Conservation (phyloP, 2,113 vertebrate genomes). For the Caloenas nicobarica region DNA sequence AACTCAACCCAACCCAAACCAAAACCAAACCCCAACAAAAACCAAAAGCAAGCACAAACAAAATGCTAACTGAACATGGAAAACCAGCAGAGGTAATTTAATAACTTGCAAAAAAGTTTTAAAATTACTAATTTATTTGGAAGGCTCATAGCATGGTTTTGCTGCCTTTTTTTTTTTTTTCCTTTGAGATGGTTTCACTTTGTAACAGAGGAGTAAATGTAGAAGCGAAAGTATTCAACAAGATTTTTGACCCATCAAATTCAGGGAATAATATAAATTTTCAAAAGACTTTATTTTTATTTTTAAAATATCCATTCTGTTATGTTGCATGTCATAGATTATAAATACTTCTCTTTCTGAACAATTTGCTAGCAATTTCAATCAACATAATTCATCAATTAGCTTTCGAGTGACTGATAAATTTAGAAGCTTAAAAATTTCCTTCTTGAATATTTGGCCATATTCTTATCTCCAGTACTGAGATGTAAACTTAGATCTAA, state of each 20-base stretch:
- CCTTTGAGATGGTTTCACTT: not conserved
- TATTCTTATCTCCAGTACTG: not conserved
- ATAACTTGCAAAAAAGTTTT: not conserved
- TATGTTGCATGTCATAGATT: not conserved
- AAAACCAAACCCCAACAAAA: not conserved
- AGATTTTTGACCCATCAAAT: not conserved
- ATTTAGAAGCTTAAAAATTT: not conserved
- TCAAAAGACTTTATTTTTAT: not conserved
- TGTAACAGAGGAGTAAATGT: not conserved
- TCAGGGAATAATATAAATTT: not conserved
- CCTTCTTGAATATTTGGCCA: not conserved
- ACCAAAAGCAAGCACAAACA: rapidly evolving
- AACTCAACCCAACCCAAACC: no score
- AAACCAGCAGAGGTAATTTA: not conserved
- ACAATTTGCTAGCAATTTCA: not conserved
- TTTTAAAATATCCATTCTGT: not conserved
- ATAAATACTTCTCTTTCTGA: not conserved
- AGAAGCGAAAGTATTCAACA: not conserved
- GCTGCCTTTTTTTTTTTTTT: not conserved
- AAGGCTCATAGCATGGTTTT: rapidly evolving
- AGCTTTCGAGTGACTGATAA: not conserved
- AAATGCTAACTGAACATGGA: not conserved
- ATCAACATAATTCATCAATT: not conserved
- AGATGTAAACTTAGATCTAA: not conserved
- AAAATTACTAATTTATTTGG: not conserved